Conservation (phyloP, 2,797 vertebrate species). For the Protosalanx chinensis region DNA sequence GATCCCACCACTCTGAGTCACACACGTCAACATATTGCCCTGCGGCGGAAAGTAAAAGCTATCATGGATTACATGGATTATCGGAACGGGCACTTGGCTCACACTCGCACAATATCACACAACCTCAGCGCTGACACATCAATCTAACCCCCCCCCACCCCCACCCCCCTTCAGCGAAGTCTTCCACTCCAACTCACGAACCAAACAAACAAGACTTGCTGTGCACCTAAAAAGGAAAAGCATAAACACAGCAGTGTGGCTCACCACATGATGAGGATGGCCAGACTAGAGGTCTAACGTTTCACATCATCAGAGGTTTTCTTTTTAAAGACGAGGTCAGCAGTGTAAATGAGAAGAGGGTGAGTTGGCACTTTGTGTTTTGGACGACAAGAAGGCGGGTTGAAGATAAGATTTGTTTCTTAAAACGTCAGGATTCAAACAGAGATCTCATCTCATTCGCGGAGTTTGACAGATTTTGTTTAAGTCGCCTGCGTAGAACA, state of each 20-base stretch:
- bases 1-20: conserved; percentile 16
- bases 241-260: conserved; percentile 33
- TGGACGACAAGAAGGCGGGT: no score
- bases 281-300: conserved; percentile 36
- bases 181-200: background rate
- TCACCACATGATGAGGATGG: conserved; percentile 23
- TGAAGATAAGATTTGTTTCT: background rate
- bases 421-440: no score
- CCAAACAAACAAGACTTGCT: conserved; percentile 16
- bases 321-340: conserved; percentile 17
- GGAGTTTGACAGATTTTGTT: no score
- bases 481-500: no score
- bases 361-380: background rate
- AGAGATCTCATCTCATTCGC: no score
- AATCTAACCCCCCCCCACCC: conserved; percentile 30
- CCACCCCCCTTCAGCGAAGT: no score
- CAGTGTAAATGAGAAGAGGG: background rate
- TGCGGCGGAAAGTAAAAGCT: conserved; percentile 27
- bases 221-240: conserved; percentile 22
- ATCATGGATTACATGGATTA: conserved; percentile 56
- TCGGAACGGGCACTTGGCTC: conserved; percentile 44
- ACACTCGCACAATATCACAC: conserved; percentile 37
- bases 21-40: conserved; percentile 5
- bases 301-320: conserved; percentile 36
- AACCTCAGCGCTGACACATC: conserved; percentile 51